phyloP scores from a whole-genome alignment of 2,888 invertebrate genomes.

The Apodemia mormo region DNA sequence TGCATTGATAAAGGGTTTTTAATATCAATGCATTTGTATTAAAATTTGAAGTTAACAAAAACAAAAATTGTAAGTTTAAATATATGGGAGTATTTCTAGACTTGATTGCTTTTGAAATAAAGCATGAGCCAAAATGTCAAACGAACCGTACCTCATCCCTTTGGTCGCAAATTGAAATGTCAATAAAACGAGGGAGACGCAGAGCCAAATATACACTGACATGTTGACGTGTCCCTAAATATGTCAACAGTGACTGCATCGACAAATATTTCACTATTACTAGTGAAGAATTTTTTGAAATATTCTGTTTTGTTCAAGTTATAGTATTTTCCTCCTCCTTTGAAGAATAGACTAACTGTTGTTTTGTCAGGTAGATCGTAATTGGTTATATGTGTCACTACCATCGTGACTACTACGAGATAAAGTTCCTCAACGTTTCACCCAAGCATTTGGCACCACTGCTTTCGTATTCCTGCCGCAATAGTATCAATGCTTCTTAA shows the following conservation, averaged over 20 bases:
- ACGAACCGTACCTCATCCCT: constrained; percentile 11
- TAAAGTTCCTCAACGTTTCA: too few relatives aligned
- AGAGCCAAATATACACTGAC: constrained; percentile 15
- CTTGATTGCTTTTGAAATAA: constrained; percentile 14
- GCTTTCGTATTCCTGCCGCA: too few relatives aligned
- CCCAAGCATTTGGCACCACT: too few relatives aligned
- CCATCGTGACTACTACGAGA: too few relatives aligned
- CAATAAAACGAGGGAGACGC: constrained; percentile 24
- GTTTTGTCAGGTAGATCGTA: too few relatives aligned
- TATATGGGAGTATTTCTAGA: background rate
- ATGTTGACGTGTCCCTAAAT: constrained; percentile 18
- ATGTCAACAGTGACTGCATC: constrained; percentile 2
- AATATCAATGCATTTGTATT: too few relatives aligned
- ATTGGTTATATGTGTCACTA: too few relatives aligned
- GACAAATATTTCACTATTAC: background rate
- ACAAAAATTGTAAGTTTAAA: background rate
- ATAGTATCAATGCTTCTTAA: too few relatives aligned
- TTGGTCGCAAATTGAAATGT: constrained; percentile 35
- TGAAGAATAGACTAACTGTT: too few relatives aligned
- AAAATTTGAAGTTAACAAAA: too few relatives aligned
- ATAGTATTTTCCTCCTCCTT: too few relatives aligned
- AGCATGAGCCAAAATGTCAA: constrained; percentile 8
- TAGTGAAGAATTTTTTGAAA: background rate
- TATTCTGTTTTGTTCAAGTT: background rate
- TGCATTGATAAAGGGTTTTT: too few relatives aligned